Conservation (phyloP, 1,140 invertebrate genomes). For the Mycetomoellerius zeteki region DNA sequence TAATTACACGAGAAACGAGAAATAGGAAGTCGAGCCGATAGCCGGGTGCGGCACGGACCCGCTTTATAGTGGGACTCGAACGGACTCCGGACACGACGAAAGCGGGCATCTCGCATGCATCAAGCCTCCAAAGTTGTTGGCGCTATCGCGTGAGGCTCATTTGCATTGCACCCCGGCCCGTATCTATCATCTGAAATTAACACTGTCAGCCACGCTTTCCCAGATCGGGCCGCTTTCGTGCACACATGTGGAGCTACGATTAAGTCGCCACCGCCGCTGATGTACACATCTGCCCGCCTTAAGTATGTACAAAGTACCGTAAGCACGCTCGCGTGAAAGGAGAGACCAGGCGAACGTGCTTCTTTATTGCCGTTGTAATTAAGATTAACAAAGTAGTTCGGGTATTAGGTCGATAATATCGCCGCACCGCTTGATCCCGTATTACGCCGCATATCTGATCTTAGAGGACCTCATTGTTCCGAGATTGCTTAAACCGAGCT, state of each 20-base stretch:
- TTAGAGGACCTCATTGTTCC: background rate
- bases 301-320: constrained; percentile 64
- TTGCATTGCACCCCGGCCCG: constrained; percentile 72
- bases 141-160: constrained; percentile 78
- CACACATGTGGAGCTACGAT: constrained; percentile 66
- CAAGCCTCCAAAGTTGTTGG: constrained; percentile 63
- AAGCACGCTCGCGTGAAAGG: constrained; percentile 43
- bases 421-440: constrained; percentile 21
- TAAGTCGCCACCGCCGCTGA: constrained; percentile 72
- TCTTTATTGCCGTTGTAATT: constrained; percentile 58
- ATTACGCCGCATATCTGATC: constrained; percentile 47
- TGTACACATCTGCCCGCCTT: constrained; percentile 34
- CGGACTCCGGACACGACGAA: constrained; percentile 48
- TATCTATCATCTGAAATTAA: constrained; percentile 81
- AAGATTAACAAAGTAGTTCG: constrained; percentile 66
- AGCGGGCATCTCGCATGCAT: constrained; percentile 66
- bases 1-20: constrained; percentile 60
- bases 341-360: constrained; percentile 12
- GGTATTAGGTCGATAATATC: constrained; percentile 54
- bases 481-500: constrained; percentile 24
- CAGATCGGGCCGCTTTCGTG: constrained; percentile 72
- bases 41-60: background rate
- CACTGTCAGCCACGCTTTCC: constrained; percentile 78
- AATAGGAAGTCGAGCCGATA: constrained; percentile 55
- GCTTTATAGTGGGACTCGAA: constrained; percentile 15